Base-by-base conservation (phyloP, 1,140 invertebrate species). In the Palaemon carinicauda region DNA sequence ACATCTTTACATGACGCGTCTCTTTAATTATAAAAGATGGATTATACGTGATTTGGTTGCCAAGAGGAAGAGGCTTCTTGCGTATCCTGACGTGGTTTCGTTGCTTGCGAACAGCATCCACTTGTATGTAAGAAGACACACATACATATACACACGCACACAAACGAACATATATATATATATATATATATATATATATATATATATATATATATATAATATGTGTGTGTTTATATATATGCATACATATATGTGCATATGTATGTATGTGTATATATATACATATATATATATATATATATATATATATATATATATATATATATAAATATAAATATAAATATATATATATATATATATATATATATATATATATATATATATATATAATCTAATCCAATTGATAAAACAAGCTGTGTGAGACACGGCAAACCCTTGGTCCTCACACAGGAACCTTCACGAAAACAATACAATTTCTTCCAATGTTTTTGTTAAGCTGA, bases 261-360 rank as follows among this genome's bases (percentile, higher is more conserved):
- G 17, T 60, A 60, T 60, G 24, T 12, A 69, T 69, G 29, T 27
- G 29, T 69, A 27, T 69, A 27, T 69, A 69, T 69, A 69, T 69
- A 69, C 24, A 27, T 69, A 69, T 69, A 69, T 69, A 69, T 69
- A 27, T 69, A 65, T 65, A 21, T 65, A 65, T 65, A 65, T 65
- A 65, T n/a, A 65, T 65, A 21, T 65, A 65, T 65, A 65, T 65
- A 21, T 65, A 65, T 65, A 65, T 65, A 65, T 65, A 65, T 65
- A 65, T 65, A 65, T 65, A 65, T 24, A 2, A 21, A 65, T 24
- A 65, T 24, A 24, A 21, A n/a, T 65, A 65, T n/a, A 65, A 19
- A 65, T 65, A n/a, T 65, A 65, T 65, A 65, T 65, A 65, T 65
- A 65, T 65, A 65, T 65, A 65, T 65, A 65, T 65, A 65, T 65